Base-by-base conservation (phyloP, 2,797 vertebrate species). In the Megaceryle alcyon region DNA sequence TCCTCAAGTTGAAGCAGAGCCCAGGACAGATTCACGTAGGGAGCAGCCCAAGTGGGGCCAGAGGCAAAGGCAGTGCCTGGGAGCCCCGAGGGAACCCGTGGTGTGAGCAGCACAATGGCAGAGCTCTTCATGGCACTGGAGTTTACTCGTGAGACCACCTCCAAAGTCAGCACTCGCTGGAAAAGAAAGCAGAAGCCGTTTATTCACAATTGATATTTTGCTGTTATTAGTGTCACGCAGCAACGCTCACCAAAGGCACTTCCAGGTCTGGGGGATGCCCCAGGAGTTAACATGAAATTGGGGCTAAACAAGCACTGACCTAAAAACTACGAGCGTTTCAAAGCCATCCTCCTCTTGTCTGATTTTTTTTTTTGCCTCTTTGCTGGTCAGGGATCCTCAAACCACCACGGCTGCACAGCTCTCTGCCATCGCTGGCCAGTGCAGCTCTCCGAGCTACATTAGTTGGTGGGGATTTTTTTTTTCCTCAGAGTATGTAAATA, bases 401-500 rank as follows among this genome's bases (percentile, higher is more conserved):
- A 18, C 10, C n/a, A 57, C 0, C 4, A 8, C 1, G 7, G 29
- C 28, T 51, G 51, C 8, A 66, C 14, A n/a, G 63, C 66, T 78
- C 77, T 9, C 1, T 19, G 33, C 48, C 59, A 26, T 3, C 33
- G 85, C 65, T 25, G 75, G 80, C 49, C 48, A 57, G 44, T 13
- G 59, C 29, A 56, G 86, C 44, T 61, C 79, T 29, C 37, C 7
- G 2, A 89, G 65, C 79, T 59, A 12, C 31, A 29, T 28, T 15
- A 78, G 70, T 35, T 65, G 41, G 44, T 39, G 39, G 14, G 29
- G 49, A 77, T 53, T 82, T 82, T 93, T 69, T 35, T 35, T 37
- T 31, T 51, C 48, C 56, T 84, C 3, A 0, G 14, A 87, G 33
- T 82, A 82, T 82, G 87, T 94, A 96, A 95, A 97, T 96, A 96